Evolutionary conservation across 2,113 vertebrate species (phyloP).

Genomic region (Numida meleagris): DNA sequence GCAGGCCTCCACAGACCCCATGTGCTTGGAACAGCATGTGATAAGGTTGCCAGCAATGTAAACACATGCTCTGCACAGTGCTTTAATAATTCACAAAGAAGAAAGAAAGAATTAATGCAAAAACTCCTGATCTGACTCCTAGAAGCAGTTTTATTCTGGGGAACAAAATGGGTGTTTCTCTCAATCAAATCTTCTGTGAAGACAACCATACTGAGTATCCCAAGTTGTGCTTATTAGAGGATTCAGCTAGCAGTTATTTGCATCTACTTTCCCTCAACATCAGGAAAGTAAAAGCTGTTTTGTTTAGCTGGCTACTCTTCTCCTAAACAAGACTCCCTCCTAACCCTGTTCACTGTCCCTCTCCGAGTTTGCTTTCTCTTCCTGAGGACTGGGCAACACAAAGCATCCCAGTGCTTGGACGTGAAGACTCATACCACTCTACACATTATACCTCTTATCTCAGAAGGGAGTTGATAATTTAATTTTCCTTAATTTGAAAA

Average conservation of each 20-base stretch:
- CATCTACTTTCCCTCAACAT: neutral
- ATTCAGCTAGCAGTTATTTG: neutral
- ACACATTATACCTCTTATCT: neutral
- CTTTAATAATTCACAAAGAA: neutral
- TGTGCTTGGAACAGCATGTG: neutral
- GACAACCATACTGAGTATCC: rapidly evolving
- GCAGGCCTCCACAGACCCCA: neutral
- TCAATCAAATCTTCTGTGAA: neutral
- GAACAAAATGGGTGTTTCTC: neutral
- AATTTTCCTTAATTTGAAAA: neutral
- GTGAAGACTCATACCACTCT: neutral
- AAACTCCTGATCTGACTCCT: neutral
- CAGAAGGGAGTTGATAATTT: neutral
- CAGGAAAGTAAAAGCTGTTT: neutral
- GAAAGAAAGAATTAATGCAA: neutral
- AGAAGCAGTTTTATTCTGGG: neutral
- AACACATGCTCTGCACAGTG: neutral
- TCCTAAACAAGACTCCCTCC: neutral
- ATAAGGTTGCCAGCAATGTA: neutral
- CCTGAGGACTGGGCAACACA: neutral
- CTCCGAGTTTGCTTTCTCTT: neutral
- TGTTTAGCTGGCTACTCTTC: neutral
- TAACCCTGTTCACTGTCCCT: rapidly evolving
- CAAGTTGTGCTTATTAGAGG: neutral
- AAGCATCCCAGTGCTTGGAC: neutral